Evolutionary conservation across 2,888 invertebrate genomes (phyloP).

Genomic region (Drosophila stalkeri): DNA sequence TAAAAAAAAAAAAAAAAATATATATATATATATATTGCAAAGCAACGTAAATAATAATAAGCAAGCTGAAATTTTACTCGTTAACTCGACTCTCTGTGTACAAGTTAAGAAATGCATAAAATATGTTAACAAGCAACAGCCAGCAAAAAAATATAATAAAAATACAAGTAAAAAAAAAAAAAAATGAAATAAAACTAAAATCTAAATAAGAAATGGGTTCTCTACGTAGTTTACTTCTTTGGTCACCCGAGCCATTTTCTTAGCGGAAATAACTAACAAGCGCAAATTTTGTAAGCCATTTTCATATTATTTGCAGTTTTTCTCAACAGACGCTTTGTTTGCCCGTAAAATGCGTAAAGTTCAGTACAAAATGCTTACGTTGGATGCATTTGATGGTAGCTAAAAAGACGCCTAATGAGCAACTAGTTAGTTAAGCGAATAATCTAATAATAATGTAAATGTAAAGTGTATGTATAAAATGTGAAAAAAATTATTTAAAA

Average conservation of each 20-base stretch:
- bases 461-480: too few relatives aligned
- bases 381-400: neutral
- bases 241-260: conserved; percentile 64
- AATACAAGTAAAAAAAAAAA: neutral
- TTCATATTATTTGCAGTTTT: conserved; percentile 17
- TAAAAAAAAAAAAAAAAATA: neutral
- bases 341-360: conserved; percentile 19
- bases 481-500: too few relatives aligned
- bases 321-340: conserved; percentile 38
- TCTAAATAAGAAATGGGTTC: conserved; percentile 41
- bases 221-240: conserved; percentile 27
- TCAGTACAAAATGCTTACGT: conserved; percentile 11
- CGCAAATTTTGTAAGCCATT: conserved; percentile 52
- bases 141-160: conserved; percentile 22
- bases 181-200: conserved; percentile 20
- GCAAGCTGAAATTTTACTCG: conserved; percentile 75
- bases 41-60: conserved; percentile 71
- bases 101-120: conserved; percentile 80
- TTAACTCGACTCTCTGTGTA: conserved; percentile 67
- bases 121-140: conserved; percentile 75
- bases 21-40: conserved; percentile 9
- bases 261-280: conserved; percentile 77
- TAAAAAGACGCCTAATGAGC: conserved; percentile 43
- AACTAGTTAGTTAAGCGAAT: neutral
- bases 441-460: neutral